phyloP scores from a whole-genome alignment of 2,113 vertebrate species.

The Oriolus oriolus region DNA sequence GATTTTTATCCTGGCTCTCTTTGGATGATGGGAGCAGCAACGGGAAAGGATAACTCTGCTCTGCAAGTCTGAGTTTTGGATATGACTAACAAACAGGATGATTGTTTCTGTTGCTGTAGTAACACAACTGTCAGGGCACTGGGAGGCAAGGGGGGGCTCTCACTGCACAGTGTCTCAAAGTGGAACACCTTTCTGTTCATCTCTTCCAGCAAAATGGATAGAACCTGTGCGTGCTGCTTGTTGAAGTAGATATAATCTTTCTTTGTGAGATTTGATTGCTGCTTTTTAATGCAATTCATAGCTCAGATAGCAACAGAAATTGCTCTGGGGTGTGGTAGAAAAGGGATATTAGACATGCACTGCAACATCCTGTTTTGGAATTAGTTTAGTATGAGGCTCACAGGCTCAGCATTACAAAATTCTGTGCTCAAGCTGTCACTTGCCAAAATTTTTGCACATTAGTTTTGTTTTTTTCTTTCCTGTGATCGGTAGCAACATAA shows the following conservation, averaged over 20 bases:
- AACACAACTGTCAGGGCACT: background rate
- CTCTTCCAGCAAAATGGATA: background rate
- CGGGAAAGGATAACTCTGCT: background rate
- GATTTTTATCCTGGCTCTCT: background rate
- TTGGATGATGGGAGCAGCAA: background rate
- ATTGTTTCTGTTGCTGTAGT: background rate
- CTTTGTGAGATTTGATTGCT: background rate
- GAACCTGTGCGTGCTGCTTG: background rate
- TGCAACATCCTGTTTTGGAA: constrained; percentile 63
- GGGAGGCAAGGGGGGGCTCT: background rate
- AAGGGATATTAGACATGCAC: constrained; percentile 56
- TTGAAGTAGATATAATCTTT: background rate
- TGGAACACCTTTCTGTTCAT: background rate
- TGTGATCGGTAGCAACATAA: background rate
- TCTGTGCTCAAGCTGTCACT: constrained; percentile 41
- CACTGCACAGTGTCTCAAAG: background rate
- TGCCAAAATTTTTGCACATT: constrained; percentile 53
- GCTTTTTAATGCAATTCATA: constrained; percentile 8
- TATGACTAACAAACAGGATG: background rate
- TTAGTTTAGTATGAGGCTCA: constrained; percentile 18
- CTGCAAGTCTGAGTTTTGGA: background rate
- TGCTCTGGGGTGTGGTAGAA: constrained; percentile 51
- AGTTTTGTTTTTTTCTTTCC: constrained; percentile 16
- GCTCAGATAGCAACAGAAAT: constrained; percentile 33
- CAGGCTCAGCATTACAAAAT: constrained; percentile 43